These are phyloP conservation scores for Hesperophylax magnus DNA, from an alignment of 1,140 invertebrate genomes.

Conservation along the genomic window DNA sequence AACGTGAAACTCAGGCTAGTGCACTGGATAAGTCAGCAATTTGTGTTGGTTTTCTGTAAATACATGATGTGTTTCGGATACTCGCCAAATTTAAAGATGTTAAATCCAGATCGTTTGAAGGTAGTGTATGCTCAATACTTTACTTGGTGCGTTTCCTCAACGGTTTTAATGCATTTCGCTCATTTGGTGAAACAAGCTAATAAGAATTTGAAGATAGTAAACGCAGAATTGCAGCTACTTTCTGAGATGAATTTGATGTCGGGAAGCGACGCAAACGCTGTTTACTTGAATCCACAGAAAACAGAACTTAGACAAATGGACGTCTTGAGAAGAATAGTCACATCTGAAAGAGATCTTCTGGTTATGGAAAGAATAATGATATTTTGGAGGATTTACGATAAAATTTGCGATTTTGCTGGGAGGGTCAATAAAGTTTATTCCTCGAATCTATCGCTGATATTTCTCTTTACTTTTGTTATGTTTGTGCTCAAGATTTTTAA, in stretches of 20 bases:
- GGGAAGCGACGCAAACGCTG: not conserved
- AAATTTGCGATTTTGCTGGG: not conserved
- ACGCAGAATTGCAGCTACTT: not conserved
- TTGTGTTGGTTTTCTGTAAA: too few relatives aligned
- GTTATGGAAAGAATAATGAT: not conserved
- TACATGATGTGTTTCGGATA: too few relatives aligned
- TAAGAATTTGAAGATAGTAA: not conserved
- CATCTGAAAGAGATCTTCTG: not conserved
- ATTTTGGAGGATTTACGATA: not conserved
- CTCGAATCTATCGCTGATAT: not conserved
- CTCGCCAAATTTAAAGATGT: too few relatives aligned
- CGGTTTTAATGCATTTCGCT: too few relatives aligned
- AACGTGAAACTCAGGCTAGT: too few relatives aligned
- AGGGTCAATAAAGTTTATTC: not conserved
- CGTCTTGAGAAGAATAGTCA: not conserved
- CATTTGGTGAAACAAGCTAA: too few relatives aligned
- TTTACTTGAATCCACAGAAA: not conserved
- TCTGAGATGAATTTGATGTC: not conserved
- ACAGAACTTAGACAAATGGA: not conserved
- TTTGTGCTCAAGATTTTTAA: not conserved
- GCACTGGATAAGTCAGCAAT: too few relatives aligned
- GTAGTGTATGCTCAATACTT: too few relatives aligned
- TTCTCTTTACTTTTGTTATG: not conserved
- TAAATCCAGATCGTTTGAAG: too few relatives aligned
- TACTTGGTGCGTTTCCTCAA: too few relatives aligned